phyloP scores from a whole-genome alignment of 2,113 vertebrate genomes.

The Plecturocebus donacophilus region DNA sequence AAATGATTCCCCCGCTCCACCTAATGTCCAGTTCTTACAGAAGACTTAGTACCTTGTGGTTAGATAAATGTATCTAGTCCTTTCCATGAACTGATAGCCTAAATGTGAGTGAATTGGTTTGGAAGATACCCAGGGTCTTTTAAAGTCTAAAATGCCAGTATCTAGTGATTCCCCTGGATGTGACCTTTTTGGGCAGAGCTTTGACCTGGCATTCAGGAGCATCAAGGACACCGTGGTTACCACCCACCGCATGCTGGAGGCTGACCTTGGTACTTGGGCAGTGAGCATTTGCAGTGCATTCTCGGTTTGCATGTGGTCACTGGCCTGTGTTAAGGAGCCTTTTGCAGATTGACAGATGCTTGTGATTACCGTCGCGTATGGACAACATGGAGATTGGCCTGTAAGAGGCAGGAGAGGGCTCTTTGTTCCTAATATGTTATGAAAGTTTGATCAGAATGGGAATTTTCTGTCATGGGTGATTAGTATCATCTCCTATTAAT shows the following conservation, averaged over 20 bases:
- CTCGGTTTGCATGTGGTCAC: conserved; percentile 52
- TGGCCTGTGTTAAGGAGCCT: conserved; percentile 56
- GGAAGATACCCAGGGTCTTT: background rate
- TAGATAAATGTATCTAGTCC: background rate
- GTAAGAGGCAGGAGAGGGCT: conserved; percentile 80
- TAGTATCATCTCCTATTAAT: conserved; percentile 83
- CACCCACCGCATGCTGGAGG: background rate
- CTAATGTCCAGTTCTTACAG: background rate
- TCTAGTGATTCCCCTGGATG: background rate
- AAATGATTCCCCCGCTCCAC: no score
- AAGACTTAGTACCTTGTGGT: background rate
- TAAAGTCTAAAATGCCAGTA: background rate
- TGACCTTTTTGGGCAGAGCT: background rate
- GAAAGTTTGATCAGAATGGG: conserved; percentile 87
- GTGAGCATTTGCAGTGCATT: background rate
- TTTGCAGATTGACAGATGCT: conserved; percentile 77
- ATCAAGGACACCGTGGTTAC: background rate
- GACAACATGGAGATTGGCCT: conserved; percentile 82
- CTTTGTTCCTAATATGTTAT: conserved; percentile 82
- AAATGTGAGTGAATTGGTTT: background rate
- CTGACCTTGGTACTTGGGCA: background rate
- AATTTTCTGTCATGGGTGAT: conserved; percentile 85
- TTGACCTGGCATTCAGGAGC: background rate
- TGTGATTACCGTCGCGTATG: conserved; percentile 72
- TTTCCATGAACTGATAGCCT: background rate